Conservation (phyloP, 2,797 vertebrate genomes). For the Notolepis coatsorum region DNA sequence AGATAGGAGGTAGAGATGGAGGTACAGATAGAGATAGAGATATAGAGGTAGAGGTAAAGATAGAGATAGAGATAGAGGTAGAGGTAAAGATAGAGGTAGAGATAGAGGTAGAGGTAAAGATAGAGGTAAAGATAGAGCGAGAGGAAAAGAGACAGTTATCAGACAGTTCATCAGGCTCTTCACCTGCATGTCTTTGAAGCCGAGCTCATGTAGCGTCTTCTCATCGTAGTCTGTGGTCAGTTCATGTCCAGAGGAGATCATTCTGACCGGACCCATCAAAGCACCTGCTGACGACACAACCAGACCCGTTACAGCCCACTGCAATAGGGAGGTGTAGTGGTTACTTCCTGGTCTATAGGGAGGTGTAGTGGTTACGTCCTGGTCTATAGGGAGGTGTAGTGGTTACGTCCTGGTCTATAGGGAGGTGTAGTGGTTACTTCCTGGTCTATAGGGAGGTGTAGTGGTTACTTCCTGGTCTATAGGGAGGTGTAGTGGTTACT, state of each 20-base stretch:
- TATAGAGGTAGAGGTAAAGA: no score
- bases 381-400: no score
- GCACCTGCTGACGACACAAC: slow-evolving; percentile 81
- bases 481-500: no score
- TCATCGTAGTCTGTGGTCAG: slow-evolving; percentile 98
- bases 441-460: no score
- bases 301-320: background rate
- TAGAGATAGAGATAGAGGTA: background rate
- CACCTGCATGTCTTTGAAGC: slow-evolving; percentile 99
- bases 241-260: slow-evolving; percentile 99
- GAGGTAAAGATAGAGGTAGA: background rate
- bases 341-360: no score
- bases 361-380: no score
- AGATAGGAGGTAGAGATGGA: no score
- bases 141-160: background rate
- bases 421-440: no score
- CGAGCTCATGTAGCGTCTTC: slow-evolving; percentile 96
- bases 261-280: slow-evolving; percentile 97
- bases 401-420: no score
- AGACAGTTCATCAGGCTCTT: background rate
- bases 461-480: no score
- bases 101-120: background rate
- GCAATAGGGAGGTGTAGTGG: no score
- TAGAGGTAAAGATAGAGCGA: background rate
- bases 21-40: background rate